Evolutionary conservation across 2,797 vertebrate genomes (phyloP).

Genomic region (Choloepus didactylus): DNA sequence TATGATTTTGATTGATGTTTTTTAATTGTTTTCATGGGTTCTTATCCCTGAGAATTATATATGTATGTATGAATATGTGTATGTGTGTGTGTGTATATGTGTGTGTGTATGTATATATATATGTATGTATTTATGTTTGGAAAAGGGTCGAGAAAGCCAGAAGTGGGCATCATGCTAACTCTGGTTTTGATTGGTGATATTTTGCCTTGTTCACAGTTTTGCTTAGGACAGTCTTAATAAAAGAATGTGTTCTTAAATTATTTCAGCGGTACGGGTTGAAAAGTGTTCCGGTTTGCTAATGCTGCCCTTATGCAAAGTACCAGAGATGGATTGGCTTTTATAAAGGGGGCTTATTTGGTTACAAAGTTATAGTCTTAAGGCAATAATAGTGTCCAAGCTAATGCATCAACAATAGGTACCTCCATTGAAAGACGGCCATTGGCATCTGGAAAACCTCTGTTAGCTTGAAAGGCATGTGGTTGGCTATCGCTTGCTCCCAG

Average conservation of each 20-base stretch:
- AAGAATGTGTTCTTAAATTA: neutral
- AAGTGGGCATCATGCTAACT: neutral
- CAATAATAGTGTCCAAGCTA: no score
- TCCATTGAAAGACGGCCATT: no score
- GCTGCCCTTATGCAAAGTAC: no score
- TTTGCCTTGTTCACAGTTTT: neutral
- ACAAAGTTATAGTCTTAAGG: no score
- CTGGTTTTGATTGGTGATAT: neutral
- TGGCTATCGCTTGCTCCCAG: no score
- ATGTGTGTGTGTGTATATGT: no score
- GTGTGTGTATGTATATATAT: no score
- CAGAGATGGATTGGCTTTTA: no score
- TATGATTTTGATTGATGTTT: neutral
- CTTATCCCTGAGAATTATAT: neutral
- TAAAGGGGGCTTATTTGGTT: no score
- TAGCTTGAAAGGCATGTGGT: no score
- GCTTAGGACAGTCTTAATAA: neutral
- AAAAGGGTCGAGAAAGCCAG: neutral
- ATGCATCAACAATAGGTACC: no score
- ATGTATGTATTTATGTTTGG: neutral
- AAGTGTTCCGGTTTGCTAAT: neutral
- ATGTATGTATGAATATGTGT: neutral
- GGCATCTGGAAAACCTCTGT: no score
- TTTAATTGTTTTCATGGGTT: constrained; percentile 6
- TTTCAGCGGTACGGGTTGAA: neutral